Conservation (phyloP, 2,797 vertebrate genomes). For the Protonibea diacanthus region DNA sequence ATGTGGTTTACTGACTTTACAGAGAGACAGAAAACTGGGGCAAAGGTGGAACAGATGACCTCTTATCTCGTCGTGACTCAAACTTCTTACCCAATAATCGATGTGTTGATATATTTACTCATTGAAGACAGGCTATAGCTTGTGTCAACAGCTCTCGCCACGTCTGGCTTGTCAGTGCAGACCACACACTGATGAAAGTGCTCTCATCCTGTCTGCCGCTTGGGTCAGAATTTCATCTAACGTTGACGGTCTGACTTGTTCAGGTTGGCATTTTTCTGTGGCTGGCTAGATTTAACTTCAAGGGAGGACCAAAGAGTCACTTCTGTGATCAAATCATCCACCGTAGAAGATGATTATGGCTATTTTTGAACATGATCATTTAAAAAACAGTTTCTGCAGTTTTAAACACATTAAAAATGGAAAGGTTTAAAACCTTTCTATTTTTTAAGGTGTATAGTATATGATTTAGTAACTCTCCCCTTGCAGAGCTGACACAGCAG, state of each 20-base stretch:
- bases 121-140: constrained; percentile 27
- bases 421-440: background rate
- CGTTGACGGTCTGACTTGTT: constrained; percentile 18
- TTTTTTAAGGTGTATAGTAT: too few species aligned
- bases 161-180: constrained; percentile 20
- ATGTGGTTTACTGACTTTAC: constrained; percentile 6
- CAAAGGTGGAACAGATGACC: constrained; percentile 65
- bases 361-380: background rate
- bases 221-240: constrained; percentile 29
- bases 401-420: background rate
- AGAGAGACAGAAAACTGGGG: constrained; percentile 48
- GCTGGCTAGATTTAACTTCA: constrained; percentile 18
- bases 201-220: constrained; percentile 27
- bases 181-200: constrained; percentile 25
- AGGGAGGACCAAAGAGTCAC: background rate
- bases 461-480: too few species aligned
- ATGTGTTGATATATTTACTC: constrained; percentile 55
- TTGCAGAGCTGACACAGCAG: too few species aligned
- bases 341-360: background rate
- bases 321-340: constrained; percentile 3
- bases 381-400: background rate
- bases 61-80: constrained; percentile 57
- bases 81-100: constrained; percentile 36
- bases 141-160: constrained; percentile 30
- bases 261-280: constrained; percentile 43